Evolutionary conservation across 1,140 invertebrate genomes (phyloP).

Genomic region (Zelostemma sp.): DNA sequence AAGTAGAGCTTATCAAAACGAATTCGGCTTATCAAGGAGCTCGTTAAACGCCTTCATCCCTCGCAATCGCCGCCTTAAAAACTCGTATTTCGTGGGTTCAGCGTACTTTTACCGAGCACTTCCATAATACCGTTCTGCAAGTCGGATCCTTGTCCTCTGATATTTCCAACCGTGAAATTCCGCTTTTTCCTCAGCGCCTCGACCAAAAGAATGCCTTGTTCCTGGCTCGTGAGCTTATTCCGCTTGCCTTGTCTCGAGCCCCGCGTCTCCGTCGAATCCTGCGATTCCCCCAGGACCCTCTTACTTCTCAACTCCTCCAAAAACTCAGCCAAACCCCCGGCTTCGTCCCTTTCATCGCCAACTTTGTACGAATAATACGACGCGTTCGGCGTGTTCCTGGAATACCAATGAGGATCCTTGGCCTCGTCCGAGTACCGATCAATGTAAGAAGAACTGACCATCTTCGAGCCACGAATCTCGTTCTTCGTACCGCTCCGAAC

Average conservation of each 20-base stretch:
- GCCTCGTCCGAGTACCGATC: conserved; percentile 19
- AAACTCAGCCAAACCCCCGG: conserved; percentile 46
- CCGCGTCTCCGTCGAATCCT: conserved; percentile 42
- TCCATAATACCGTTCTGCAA: conserved; percentile 82
- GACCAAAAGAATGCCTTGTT: conserved; percentile 80
- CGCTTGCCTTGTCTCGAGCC: conserved; percentile 59
- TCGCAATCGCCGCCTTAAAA: too few relatives aligned
- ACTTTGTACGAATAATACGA: conserved; percentile 40
- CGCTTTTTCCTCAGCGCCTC: conserved; percentile 79
- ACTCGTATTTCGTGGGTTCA: too few relatives aligned
- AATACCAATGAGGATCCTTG: conserved; percentile 15
- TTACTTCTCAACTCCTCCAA: conserved; percentile 54
- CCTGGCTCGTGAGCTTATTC: conserved; percentile 75
- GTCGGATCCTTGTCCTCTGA: conserved; percentile 64
- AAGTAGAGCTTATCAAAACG: background rate
- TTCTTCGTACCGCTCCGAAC: background rate
- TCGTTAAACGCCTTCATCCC: too few relatives aligned
- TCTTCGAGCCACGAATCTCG: background rate
- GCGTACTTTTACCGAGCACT: conserved; percentile 85
- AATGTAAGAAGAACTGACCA: conserved; percentile 14
- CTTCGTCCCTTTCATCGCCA: conserved; percentile 26
- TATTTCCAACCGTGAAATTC: conserved; percentile 63
- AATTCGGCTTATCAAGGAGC: too few relatives aligned
- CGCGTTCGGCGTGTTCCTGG: conserved; percentile 16
- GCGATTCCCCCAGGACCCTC: conserved; percentile 40